These are phyloP conservation scores for Papilio dardanus DNA, from an alignment of 1,140 invertebrate genomes.

Conservation along the genomic window DNA sequence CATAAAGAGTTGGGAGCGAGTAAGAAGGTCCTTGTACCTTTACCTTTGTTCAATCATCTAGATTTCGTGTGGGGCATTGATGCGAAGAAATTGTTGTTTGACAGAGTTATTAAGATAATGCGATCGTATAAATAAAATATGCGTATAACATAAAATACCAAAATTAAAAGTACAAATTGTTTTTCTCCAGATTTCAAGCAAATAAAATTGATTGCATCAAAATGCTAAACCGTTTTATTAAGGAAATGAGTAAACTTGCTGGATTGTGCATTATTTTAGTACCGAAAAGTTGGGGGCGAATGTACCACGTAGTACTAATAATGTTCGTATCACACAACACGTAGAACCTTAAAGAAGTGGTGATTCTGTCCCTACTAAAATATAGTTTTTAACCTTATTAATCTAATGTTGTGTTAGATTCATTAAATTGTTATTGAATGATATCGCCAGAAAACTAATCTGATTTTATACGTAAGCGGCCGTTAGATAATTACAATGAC, in stretches of 20 bases:
- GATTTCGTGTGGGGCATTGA: background rate
- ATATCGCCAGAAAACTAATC: background rate
- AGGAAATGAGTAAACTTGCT: too few relatives aligned
- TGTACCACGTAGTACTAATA: too few relatives aligned
- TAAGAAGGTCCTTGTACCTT: background rate
- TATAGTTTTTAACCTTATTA: too few relatives aligned
- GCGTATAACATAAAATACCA: too few relatives aligned
- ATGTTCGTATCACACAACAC: too few relatives aligned
- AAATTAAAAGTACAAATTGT: background rate
- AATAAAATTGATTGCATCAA: background rate
- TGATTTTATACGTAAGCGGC: background rate
- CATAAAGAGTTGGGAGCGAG: slow-evolving; percentile 82
- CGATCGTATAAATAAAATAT: slow-evolving; percentile 4
- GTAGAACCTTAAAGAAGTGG: background rate
- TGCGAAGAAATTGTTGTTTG: background rate
- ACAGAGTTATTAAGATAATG: background rate
- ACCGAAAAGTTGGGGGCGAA: too few relatives aligned
- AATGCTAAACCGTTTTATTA: too few relatives aligned
- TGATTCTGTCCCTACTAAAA: too few relatives aligned
- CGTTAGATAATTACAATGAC: background rate
- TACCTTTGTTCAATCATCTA: background rate
- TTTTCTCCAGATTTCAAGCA: background rate
- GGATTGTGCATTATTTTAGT: too few relatives aligned
- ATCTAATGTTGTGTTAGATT: too few relatives aligned
- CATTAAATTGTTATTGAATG: background rate